A percentile compares a stretch with the other conserved stretches of the same genome.
These are phyloP conservation scores for Volucella inanis DNA, from an alignment of 2,888 invertebrate species.

Conservation along the genomic window DNA sequence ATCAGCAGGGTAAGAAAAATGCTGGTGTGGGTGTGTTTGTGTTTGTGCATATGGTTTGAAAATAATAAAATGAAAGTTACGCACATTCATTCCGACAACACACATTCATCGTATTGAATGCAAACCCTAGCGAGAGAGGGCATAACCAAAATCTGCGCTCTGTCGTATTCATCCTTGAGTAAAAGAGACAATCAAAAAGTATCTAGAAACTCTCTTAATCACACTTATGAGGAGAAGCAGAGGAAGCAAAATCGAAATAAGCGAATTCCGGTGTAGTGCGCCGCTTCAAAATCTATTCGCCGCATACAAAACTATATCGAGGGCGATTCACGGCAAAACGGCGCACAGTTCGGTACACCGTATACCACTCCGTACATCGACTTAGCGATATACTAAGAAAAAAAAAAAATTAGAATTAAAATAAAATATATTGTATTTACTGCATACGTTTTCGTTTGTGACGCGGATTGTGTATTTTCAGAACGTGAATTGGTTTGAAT, in stretches of 20 bases:
- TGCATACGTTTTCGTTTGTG: conserved; percentile 53
- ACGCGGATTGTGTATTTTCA: conserved; percentile 52
- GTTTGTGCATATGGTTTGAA: conserved; percentile 20
- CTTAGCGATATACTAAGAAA: conserved; percentile 60
- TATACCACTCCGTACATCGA: conserved; percentile 66
- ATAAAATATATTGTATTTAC: conserved; percentile 53
- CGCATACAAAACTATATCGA: conserved; percentile 75
- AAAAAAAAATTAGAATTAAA: conserved; percentile 10
- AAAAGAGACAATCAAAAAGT: conserved; percentile 54
- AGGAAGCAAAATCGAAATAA: conserved; percentile 64
- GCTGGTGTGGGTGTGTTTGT: conserved; percentile 45
- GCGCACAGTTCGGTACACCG: conserved; percentile 74
- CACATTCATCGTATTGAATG: conserved; percentile 16
- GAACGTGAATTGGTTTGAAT: conserved; percentile 48
- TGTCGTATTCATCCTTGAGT: conserved; percentile 11
- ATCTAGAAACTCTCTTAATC: conserved; percentile 49
- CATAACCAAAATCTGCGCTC: conserved; percentile 7
- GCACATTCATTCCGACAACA: not conserved
- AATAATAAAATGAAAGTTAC: conserved; percentile 2
- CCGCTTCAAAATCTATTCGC: conserved; percentile 73
- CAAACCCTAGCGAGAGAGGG: conserved; percentile 18
- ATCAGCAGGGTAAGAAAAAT: not conserved
- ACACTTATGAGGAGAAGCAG: conserved; percentile 9
- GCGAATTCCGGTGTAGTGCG: conserved; percentile 73
- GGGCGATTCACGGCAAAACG: conserved; percentile 72